Conservation (phyloP, 2,797 vertebrate genomes). For the Mormyrus proboscirostris region DNA sequence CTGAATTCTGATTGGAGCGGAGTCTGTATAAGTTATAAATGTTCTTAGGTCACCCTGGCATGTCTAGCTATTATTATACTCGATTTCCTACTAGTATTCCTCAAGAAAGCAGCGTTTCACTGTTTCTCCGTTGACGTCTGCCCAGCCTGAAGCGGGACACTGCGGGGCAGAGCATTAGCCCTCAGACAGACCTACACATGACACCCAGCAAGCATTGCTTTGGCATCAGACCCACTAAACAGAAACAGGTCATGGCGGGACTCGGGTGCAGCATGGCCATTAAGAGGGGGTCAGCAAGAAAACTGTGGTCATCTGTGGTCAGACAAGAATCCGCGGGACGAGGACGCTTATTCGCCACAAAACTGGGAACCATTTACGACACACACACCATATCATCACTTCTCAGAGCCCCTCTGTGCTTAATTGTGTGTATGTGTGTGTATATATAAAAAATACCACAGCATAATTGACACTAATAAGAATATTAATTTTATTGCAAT, state of each 20-base stretch:
- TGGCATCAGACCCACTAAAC: neutral
- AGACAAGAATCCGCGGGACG: neutral
- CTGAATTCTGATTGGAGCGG: neutral
- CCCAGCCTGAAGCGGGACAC: neutral
- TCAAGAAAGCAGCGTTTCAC: neutral
- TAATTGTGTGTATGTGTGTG: neutral
- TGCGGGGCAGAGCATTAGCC: too few relatives aligned
- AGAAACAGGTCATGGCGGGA: neutral
- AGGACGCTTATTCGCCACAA: neutral
- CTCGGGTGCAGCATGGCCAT: neutral
- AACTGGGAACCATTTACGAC: neutral
- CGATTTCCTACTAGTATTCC: neutral
- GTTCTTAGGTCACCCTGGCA: neutral
- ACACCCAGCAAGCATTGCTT: neutral
- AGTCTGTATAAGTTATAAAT: conserved; percentile 7
- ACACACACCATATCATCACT: neutral
- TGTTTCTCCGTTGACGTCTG: neutral
- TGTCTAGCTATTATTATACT: neutral
- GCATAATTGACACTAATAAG: neutral
- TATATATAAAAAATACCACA: neutral
- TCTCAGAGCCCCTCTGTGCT: neutral
- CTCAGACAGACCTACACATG: neutral
- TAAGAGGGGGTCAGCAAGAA: neutral
- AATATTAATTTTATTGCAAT: neutral
- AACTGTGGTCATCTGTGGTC: neutral